These are phyloP conservation scores for Stichopus horrens DNA, from an alignment of 53 echinoderm and acorn worm species.

Conservation along the genomic window DNA sequence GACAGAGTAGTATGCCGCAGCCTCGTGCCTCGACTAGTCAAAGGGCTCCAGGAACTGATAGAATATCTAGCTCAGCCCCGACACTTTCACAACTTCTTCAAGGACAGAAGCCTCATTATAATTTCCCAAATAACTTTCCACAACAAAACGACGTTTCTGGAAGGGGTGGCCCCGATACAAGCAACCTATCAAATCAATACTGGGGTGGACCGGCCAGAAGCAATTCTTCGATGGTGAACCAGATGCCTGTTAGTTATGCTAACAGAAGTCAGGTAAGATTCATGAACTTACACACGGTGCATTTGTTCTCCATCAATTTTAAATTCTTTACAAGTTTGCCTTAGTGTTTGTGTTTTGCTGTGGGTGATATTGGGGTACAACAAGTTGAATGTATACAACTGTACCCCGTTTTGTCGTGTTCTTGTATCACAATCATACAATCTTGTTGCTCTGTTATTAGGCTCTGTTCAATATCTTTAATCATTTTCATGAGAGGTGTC, in stretches of 20 bases:
- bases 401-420: no score
- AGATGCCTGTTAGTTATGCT: conserved; percentile 39
- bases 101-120: conserved; percentile 94
- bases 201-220: conserved; percentile 27
- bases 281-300: background rate
- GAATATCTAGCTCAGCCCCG: conserved; percentile 94
- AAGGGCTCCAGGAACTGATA: conserved; percentile 66
- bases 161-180: conserved; percentile 76
- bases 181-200: conserved; percentile 54
- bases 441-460: no score
- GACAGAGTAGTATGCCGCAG: conserved; percentile 46
- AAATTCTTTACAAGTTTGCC: no score
- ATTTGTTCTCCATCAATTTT: no score
- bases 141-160: conserved; percentile 71
- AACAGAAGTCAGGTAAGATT: conserved; percentile 40
- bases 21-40: conserved; percentile 39
- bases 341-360: no score
- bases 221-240: conserved; percentile 35
- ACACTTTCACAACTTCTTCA: conserved; percentile 99
- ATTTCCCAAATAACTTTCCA: conserved; percentile 78
- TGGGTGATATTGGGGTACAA: no score
- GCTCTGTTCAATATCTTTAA: no score
- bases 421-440: no score
- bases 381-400: no score
- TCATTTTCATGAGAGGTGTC: no score